Evolutionary conservation across 37 sponge, comb jelly and placozoan genomes (phyloP).

Genomic region (Lycopodina hypogea): DNA sequence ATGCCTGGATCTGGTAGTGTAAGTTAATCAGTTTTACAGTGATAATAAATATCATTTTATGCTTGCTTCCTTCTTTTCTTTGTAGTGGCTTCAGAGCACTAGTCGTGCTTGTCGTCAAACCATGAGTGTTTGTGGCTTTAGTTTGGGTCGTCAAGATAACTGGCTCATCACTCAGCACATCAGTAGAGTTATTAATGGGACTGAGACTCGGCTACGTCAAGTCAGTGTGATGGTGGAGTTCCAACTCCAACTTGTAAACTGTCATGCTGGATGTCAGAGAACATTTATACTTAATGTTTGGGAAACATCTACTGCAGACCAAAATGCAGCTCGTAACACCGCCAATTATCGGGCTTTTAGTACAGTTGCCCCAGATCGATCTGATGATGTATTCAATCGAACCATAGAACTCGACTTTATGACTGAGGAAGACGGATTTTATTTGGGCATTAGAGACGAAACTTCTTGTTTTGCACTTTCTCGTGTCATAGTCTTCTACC

Average conservation of each 20-base stretch:
- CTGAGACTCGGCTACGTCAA: too few relatives aligned
- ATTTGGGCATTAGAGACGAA: conserved; percentile 22
- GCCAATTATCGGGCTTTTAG: background rate
- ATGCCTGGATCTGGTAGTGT: background rate
- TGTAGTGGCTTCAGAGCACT: conserved; percentile 19
- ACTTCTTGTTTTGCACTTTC: conserved; percentile 32
- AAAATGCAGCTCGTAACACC: conserved; percentile 13
- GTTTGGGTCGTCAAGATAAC: conserved; percentile 7
- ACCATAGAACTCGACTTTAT: conserved; percentile 3
- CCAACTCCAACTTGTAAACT: background rate
- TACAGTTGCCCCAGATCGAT: background rate
- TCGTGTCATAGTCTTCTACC: conserved; percentile 46
- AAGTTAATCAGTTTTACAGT: background rate
- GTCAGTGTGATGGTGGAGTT: conserved; percentile 13
- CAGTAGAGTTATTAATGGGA: conserved; percentile 9
- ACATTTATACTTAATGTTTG: too few relatives aligned
- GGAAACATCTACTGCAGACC: conserved; percentile 6
- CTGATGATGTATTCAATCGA: background rate
- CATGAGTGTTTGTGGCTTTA: conserved; percentile 1
- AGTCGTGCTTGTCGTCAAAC: background rate
- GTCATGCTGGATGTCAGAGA: too few relatives aligned
- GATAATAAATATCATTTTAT: background rate
- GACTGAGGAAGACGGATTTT: conserved; percentile 12
- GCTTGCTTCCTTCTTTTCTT: background rate
- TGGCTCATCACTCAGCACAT: conserved; percentile 46